Evolutionary conservation across 2,113 vertebrate species (phyloP).

Genomic region (Oophaga pumilio): DNA sequence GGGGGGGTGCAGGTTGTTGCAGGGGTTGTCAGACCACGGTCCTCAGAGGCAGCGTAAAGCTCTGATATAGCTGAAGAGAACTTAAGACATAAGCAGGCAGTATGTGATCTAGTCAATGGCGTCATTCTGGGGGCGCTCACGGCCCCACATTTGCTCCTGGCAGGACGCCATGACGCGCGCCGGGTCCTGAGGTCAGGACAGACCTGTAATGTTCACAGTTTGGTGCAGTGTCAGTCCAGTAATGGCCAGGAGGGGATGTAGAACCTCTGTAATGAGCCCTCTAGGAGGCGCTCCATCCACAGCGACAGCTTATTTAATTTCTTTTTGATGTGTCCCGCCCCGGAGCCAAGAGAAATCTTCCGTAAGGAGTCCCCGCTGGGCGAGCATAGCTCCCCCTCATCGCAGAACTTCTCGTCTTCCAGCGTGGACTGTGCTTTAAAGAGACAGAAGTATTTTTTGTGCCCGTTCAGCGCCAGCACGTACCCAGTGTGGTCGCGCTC

Average conservation of each 20-base stretch:
- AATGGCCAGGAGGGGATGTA: constrained; percentile 91
- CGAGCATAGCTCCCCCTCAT: constrained; percentile 73
- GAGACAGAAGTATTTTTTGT: constrained; percentile 97
- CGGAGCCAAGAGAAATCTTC: constrained; percentile 75
- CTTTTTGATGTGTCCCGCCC: constrained; percentile 79
- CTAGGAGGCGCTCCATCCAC: constrained; percentile 95
- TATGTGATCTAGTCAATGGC: constrained; percentile 6
- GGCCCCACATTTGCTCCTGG: constrained; percentile 46
- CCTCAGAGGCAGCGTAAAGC: constrained; percentile 36
- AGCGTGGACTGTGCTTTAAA: constrained; percentile 88
- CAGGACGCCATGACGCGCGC: constrained; percentile 15
- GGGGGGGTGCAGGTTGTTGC: not conserved
- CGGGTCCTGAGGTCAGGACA: constrained; percentile 7
- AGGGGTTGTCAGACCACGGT: not conserved
- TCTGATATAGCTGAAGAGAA: constrained; percentile 19
- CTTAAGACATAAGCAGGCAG: constrained; percentile 47
- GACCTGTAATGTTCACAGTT: constrained; percentile 52
- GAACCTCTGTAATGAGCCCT: constrained; percentile 91
- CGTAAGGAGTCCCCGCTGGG: constrained; percentile 71
- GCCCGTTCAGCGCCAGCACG: constrained; percentile 91
- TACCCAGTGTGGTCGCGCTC: constrained; percentile 89
- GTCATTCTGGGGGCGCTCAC: not conserved
- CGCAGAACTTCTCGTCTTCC: constrained; percentile 71
- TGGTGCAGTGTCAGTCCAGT: constrained; percentile 76
- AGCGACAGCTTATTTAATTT: constrained; percentile 90